Evolutionary conservation across 2,888 invertebrate genomes (phyloP), one percentile per base, ranked within the genome.

Genomic region (Hydrotaea cyrtoneurina): DNA sequence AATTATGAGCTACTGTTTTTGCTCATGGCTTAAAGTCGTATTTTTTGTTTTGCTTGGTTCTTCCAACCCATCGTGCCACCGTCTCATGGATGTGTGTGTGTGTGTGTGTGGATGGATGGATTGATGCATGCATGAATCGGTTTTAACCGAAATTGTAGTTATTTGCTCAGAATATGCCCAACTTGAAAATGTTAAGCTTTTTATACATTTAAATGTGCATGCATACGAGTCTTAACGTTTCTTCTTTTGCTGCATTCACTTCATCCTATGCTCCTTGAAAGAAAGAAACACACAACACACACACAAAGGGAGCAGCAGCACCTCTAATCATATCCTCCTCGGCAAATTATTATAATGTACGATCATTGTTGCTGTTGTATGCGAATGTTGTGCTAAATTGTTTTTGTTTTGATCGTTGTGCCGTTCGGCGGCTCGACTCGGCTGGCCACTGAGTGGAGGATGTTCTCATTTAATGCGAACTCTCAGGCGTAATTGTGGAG

Each of bases 311-410:
- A 31, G 31, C 31, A 87, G 84, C 86, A 87, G 86, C 87, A 87
- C 87, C 89, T 85, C 86, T 88, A 90, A 91, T 91, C 91, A 91
- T 89, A 90, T 90, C 91, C 90, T 90, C 89, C 90, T 90, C 89
- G 90, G 89, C 89, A 91, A 91, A 91, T 90, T 91, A 90, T 91
- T 91, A 91, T 90, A 91, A 90, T 90, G 90, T 90, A 90, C 90
- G 91, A 91, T 91, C 91, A 91, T 89, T 90, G 80, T 89, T 90
- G 80, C 80, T 78, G 66, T 26, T 2, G 15, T 15, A 39, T 83
- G 74, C 53, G 36, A 79, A 77, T 80, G 82, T 85, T 85, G 79
- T 79, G 85, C 69, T 83, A 78, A 82, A 82, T 84, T 84, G 77
- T 85, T 82, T 78, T 77, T 75, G 73, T 69, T 71, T 36, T 76